Base-by-base conservation (phyloP, 2,888 invertebrate species). In the Calameuta pallipes region DNA sequence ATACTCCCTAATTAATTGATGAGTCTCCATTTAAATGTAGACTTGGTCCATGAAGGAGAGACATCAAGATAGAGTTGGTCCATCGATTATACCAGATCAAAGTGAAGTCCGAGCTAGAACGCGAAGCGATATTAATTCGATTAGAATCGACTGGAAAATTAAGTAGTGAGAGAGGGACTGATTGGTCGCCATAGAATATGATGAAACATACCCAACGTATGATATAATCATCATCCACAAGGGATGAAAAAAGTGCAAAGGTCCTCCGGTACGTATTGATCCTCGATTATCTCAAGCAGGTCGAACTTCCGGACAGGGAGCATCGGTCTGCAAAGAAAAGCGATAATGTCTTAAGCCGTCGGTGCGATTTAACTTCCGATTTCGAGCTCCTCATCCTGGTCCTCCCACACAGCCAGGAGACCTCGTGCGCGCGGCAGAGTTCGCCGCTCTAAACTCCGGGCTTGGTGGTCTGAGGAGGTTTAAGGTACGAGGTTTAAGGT, bases 291-390 rank as follows among this genome's bases (percentile, higher is more conserved):
- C 56, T 56, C 1, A 23, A 23, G 56, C 56, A 9, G 56, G 56
- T 56, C 56, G 56, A 56, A 56, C 56, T 56, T 56, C 56, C 56
- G 56, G 56, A 23, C 56, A 56, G 23, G 56, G 84, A 85, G 84
- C 86, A 83, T 80, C 83, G 84, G 84, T 84, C 83, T 80, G 85
- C 83, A 93, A 94, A 93, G 93, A 94, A 94, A 94, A 94, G 94
- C 94, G 94, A 94, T 94, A 94, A 94, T 94, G 94, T 94, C 93
- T 94, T 94, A 94, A 94, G 93, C 93, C 93, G 92, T 92, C 92
- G 93, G 93, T 93, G 93, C 93, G 87, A 89, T 90, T 89, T 88
- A 90, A 90, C 89, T 89, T 89, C 84, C 87, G 88, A 89, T 90
- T 90, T 88, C 87, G 85, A 85, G 71, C 79, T 78, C 36, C 69